These are phyloP conservation scores for Ophion slaviceki DNA, from an alignment of 2,888 invertebrate species.

Conservation along the genomic window DNA sequence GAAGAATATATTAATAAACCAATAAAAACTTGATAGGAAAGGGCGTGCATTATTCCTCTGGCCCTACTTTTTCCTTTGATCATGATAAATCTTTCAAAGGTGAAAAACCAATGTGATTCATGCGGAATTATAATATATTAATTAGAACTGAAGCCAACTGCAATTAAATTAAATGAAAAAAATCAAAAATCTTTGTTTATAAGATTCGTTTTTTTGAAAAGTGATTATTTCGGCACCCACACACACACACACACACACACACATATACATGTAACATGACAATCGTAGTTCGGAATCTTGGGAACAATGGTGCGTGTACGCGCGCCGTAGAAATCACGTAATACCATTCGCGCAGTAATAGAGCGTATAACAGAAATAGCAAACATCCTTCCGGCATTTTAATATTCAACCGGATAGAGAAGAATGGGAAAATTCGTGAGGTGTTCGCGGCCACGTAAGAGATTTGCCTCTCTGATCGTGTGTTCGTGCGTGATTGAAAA, in stretches of 20 bases:
- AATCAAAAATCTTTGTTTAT: too few species aligned
- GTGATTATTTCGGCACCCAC: too few species aligned
- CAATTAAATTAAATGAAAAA: too few species aligned
- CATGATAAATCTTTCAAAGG: too few species aligned
- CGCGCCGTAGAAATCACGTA: slow-evolving; percentile 56
- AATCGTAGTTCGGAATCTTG: slow-evolving; percentile 59
- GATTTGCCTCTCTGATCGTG: slow-evolving; percentile 25
- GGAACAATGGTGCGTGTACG: slow-evolving; percentile 60
- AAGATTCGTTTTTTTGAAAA: too few species aligned
- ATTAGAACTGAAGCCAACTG: too few species aligned
- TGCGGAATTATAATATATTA: too few species aligned
- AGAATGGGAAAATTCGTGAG: slow-evolving; percentile 55
- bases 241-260: neutral
- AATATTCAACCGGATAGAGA: slow-evolving; percentile 65
- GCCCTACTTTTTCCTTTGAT: too few species aligned
- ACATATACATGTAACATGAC: slow-evolving; percentile 38
- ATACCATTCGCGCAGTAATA: slow-evolving; percentile 41
- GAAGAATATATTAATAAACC: too few species aligned
- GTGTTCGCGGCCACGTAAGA: slow-evolving; percentile 55
- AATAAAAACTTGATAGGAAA: too few species aligned
- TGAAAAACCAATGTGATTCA: too few species aligned
- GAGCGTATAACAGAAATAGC: slow-evolving; percentile 34
- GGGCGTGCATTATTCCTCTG: too few species aligned
- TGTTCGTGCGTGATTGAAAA: slow-evolving; percentile 14
- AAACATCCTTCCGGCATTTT: slow-evolving; percentile 70